A percentile compares a stretch with the other conserved stretches of the same genome.
Conservation (phyloP, 2,797 vertebrate species). For the Yasuhikotakia modesta region DNA sequence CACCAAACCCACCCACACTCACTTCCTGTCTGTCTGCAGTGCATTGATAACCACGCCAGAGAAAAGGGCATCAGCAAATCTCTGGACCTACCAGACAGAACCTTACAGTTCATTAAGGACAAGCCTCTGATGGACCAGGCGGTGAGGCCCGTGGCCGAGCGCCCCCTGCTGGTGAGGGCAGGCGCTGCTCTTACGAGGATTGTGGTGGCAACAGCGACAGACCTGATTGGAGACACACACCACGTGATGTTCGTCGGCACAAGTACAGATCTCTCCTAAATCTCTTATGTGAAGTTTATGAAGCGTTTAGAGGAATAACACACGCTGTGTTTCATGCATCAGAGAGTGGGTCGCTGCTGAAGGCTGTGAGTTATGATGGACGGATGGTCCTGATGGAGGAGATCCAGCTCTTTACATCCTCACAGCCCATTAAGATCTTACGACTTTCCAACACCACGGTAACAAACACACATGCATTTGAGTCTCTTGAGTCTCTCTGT, state of each 20-base stretch:
- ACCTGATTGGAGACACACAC: constrained; percentile 67
- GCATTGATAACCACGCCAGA: constrained; percentile 70
- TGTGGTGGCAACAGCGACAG: constrained; percentile 69
- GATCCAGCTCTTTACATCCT: constrained; percentile 74
- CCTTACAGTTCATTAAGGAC: constrained; percentile 77
- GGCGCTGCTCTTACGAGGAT: constrained; percentile 74
- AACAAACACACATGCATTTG: constrained; percentile 7
- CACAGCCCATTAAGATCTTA: constrained; percentile 73
- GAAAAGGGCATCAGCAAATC: constrained; percentile 60
- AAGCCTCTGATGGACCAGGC: constrained; percentile 77
- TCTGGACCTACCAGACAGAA: constrained; percentile 77
- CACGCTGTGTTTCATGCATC: not conserved
- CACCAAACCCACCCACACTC: constrained; percentile 24
- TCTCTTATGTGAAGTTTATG: not conserved
- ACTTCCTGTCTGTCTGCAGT: constrained; percentile 63
- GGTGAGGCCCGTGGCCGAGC: constrained; percentile 65
- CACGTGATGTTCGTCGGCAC: constrained; percentile 82
- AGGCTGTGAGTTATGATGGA: constrained; percentile 75
- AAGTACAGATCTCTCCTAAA: constrained; percentile 65
- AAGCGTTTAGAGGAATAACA: no score
- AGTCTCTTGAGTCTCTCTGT: not conserved
- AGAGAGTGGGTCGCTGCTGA: constrained; percentile 81
- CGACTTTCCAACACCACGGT: constrained; percentile 74
- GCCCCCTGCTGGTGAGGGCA: constrained; percentile 71
- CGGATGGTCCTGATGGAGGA: constrained; percentile 83